Percentiles rank a stretch among this genome's conserved stretches.
These are phyloP conservation scores for Drosophila pseudoananassae DNA, from an alignment of 1,140 invertebrate genomes.

Conservation along the genomic window DNA sequence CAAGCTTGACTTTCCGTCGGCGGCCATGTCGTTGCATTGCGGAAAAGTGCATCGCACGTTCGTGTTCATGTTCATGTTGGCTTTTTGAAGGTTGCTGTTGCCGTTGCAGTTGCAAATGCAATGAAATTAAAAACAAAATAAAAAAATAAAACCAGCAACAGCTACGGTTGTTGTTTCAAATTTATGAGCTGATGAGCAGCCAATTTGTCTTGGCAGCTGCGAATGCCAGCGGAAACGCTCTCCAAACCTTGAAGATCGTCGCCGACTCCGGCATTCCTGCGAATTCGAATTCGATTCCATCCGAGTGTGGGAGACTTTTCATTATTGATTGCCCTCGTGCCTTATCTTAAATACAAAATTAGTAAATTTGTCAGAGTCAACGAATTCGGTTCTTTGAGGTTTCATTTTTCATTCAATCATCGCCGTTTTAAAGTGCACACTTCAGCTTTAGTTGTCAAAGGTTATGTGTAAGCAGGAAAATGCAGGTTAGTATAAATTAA, in stretches of 20 bases:
- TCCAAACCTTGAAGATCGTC: slow-evolving; percentile 45
- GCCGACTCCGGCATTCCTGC: slow-evolving; percentile 14
- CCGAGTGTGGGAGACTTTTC: slow-evolving; percentile 26
- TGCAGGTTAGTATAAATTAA: not conserved
- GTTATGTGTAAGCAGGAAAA: not conserved
- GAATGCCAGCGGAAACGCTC: slow-evolving; percentile 59
- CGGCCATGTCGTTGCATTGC: slow-evolving; percentile 56
- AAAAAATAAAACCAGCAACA: slow-evolving; percentile 34
- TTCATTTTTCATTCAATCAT: slow-evolving; percentile 29
- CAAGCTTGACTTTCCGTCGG: slow-evolving; percentile 46
- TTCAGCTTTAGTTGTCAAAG: not conserved
- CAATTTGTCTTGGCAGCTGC: slow-evolving; percentile 65
- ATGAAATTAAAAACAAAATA: slow-evolving; percentile 40
- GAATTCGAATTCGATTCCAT: slow-evolving; percentile 9
- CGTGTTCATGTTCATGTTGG: slow-evolving; percentile 57
- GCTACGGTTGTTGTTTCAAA: slow-evolving; percentile 40
- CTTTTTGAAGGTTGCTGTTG: slow-evolving; percentile 65
- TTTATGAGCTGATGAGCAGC: slow-evolving; percentile 65
- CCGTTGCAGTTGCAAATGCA: slow-evolving; percentile 39
- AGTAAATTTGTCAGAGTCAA: slow-evolving; percentile 46
- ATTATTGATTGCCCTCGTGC: slow-evolving; percentile 41
- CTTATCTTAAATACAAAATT: slow-evolving; percentile 47
- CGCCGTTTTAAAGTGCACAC: not conserved
- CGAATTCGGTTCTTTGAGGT: slow-evolving; percentile 8
- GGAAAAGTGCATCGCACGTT: slow-evolving; percentile 78